Conservation (phyloP, 2,113 vertebrate species). For the Lonchura striata region DNA sequence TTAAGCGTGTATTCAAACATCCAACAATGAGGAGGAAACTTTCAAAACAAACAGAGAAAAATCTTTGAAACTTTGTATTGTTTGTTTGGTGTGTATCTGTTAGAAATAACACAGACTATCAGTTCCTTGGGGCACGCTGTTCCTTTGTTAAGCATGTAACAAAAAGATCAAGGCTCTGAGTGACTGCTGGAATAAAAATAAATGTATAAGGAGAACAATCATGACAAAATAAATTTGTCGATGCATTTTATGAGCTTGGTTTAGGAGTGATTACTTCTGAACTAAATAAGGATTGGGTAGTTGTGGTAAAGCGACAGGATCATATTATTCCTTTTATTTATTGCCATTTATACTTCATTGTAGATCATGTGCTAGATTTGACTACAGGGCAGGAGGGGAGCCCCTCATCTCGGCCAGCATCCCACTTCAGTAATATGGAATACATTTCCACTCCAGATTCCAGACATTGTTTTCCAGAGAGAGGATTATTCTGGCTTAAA, state of each 20-base stretch:
- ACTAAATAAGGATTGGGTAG: conserved; percentile 8
- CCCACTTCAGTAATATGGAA: background rate
- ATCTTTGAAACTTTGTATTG: conserved; percentile 29
- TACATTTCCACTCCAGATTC: conserved; percentile 43
- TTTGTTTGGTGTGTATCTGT: conserved; percentile 57
- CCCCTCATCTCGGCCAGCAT: background rate
- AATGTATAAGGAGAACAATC: conserved; percentile 21
- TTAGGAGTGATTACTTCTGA: conserved; percentile 28
- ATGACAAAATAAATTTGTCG: conserved; percentile 21
- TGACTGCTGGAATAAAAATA: conserved; percentile 4
- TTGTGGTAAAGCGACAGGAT: conserved; percentile 1
- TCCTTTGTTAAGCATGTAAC: conserved; percentile 10
- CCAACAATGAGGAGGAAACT: conserved; percentile 52
- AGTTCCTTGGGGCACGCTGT: conserved; percentile 40
- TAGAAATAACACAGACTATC: conserved; percentile 49
- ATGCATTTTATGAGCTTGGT: background rate
- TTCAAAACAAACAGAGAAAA: background rate
- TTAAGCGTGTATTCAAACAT: conserved; percentile 48
- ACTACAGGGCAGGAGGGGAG: background rate
- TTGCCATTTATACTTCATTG: conserved; percentile 5
- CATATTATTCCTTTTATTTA: background rate
- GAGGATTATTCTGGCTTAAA: background rate
- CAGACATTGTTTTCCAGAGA: conserved; percentile 29
- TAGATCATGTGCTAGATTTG: background rate
- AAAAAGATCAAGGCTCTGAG: conserved; percentile 45